phyloP scores from a whole-genome alignment of 2,113 vertebrate genomes.

The Cephalopholis sonnerati region DNA sequence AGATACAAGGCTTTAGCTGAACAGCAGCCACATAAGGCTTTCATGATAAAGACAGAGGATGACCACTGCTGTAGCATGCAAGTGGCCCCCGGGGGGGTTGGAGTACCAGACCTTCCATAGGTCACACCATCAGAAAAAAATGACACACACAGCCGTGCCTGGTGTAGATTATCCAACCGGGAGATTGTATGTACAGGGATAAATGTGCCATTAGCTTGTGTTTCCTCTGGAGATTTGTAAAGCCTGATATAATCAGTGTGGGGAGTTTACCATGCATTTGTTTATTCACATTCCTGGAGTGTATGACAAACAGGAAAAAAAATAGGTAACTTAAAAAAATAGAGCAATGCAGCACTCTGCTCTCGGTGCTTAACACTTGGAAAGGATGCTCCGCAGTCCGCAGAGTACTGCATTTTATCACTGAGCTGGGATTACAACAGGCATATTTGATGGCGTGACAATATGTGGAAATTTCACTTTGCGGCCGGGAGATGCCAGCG shows the following conservation, averaged over 20 bases:
- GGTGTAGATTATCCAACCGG: slow-evolving; percentile 36
- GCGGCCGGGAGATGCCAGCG: not conserved
- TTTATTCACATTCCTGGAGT: slow-evolving; percentile 24
- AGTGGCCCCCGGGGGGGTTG: slow-evolving; percentile 15
- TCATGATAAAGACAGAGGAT: slow-evolving; percentile 47
- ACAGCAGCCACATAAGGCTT: slow-evolving; percentile 14
- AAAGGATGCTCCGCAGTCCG: not conserved
- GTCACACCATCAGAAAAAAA: slow-evolving; percentile 44
- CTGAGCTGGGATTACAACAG: not conserved
- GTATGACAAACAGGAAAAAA: slow-evolving; percentile 1
- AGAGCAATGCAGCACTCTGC: not conserved
- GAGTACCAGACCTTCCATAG: slow-evolving; percentile 39
- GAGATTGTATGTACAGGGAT: slow-evolving; percentile 39
- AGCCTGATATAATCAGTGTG: slow-evolving; percentile 30
- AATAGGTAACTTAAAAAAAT: not conserved
- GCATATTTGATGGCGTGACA: not conserved
- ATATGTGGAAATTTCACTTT: slow-evolving; percentile 1
- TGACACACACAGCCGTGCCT: slow-evolving; percentile 35
- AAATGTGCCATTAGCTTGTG: slow-evolving; percentile 54
- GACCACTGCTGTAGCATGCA: slow-evolving; percentile 33
- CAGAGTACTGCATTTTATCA: slow-evolving; percentile 19
- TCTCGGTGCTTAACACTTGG: not conserved
- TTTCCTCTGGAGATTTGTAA: slow-evolving; percentile 51
- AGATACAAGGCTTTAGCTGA: slow-evolving; percentile 7
- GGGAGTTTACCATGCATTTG: slow-evolving; percentile 26